Evolutionary conservation across 2,888 invertebrate species (phyloP).

Genomic region (Laspeyria flexula): DNA sequence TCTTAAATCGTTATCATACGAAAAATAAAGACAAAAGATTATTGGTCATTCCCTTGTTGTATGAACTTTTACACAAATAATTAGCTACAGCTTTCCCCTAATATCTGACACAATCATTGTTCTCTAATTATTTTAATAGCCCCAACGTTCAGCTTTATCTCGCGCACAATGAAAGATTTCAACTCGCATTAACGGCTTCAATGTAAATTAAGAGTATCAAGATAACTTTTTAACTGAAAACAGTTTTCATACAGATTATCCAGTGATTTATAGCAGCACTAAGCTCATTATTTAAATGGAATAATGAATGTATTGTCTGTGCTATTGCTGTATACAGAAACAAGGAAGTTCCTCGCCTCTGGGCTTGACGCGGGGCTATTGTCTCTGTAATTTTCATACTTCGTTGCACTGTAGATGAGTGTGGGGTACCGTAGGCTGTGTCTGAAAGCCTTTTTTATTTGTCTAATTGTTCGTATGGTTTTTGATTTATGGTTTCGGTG

Average conservation of each 20-base stretch:
- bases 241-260: constrained; percentile 19
- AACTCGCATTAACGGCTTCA: no score
- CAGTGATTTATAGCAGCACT: constrained; percentile 34
- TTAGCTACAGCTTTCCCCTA: no score
- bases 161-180: no score
- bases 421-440: constrained; percentile 31
- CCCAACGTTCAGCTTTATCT: no score
- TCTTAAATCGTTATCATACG: no score
- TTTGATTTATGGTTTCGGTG: neutral
- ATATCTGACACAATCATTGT: no score
- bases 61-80: no score
- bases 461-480: constrained; percentile 6
- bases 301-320: constrained; percentile 55
- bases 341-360: constrained; percentile 41
- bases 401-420: constrained; percentile 51
- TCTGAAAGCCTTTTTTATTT: constrained; percentile 6
- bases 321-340: constrained; percentile 45
- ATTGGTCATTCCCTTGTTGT: no score
- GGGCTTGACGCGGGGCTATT: constrained; percentile 46
- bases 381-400: constrained; percentile 50
- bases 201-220: no score
- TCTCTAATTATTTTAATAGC: no score
- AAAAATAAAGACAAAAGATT: no score
- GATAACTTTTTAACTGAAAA: neutral
- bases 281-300: constrained; percentile 56